A percentile compares a stretch with the other conserved stretches of the same genome.
These are phyloP conservation scores for Heterodera carotae DNA, from an alignment of 1,140 invertebrate species.

Conservation along the genomic window DNA sequence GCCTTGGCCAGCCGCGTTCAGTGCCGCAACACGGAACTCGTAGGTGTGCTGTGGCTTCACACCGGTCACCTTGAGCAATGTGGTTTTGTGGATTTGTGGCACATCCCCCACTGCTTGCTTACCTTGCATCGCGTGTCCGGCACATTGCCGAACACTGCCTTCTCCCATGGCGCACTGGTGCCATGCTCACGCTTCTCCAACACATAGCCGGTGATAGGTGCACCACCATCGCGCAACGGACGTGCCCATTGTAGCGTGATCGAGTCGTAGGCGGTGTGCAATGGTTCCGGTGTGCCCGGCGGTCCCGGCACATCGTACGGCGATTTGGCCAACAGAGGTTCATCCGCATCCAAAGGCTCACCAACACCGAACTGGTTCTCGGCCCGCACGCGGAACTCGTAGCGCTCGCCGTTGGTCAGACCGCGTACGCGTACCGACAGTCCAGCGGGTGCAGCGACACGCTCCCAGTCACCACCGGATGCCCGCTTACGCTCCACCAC, in stretches of 20 bases:
- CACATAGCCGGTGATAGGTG: constrained; percentile 86
- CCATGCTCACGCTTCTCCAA: constrained; percentile 84
- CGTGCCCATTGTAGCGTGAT: constrained; percentile 93
- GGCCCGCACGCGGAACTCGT: constrained; percentile 95
- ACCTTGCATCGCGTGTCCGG: constrained; percentile 74
- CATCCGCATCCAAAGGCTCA: constrained; percentile 82
- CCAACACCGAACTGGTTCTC: constrained; percentile 85
- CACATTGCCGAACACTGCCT: constrained; percentile 80
- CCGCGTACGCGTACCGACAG: constrained; percentile 86
- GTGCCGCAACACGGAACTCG: constrained; percentile 91
- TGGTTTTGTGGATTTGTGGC: constrained; percentile 68
- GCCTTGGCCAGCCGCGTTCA: constrained; percentile 91
- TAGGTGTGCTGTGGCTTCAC: constrained; percentile 92
- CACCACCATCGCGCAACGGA: constrained; percentile 87
- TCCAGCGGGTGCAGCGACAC: constrained; percentile 85
- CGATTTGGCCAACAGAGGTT: constrained; percentile 88
- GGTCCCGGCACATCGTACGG: constrained; percentile 74
- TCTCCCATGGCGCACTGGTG: constrained; percentile 73
- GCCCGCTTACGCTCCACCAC: constrained; percentile 81
- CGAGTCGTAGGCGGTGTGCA: constrained; percentile 92
- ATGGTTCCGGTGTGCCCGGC: constrained; percentile 85
- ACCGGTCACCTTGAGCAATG: constrained; percentile 72
- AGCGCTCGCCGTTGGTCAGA: constrained; percentile 82
- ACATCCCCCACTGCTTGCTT: constrained; percentile 75
- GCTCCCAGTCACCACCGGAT: constrained; percentile 83